A percentile compares a stretch with the other conserved stretches of the same genome.
Evolutionary conservation across 2,888 invertebrate genomes (phyloP).

Genomic region (Parnassius apollo): DNA sequence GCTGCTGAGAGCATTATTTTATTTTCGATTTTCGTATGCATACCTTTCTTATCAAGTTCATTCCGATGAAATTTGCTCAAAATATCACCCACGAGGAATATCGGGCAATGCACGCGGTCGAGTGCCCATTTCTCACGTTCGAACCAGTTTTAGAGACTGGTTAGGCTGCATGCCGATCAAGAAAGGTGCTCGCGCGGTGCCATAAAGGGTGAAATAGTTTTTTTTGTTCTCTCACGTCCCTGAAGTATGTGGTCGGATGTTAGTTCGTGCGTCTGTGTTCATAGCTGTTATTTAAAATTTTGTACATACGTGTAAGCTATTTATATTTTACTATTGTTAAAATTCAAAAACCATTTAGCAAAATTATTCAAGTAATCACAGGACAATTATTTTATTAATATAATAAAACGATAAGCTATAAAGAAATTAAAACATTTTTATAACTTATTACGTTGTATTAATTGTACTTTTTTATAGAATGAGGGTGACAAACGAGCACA

Average conservation of each 20-base stretch:
- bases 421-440: no score
- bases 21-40: neutral
- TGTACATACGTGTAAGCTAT: neutral
- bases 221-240: slow-evolving; percentile 55
- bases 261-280: slow-evolving; percentile 47
- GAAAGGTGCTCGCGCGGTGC: slow-evolving; percentile 69
- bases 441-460: no score
- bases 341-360: no score
- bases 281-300: slow-evolving; percentile 42
- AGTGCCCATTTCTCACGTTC: slow-evolving; percentile 71
- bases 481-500: no score
- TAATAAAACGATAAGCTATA: no score
- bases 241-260: slow-evolving; percentile 53
- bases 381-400: no score
- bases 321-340: no score
- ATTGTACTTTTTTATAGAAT: no score
- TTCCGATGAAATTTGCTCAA: slow-evolving; percentile 44
- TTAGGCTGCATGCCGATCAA: slow-evolving; percentile 67
- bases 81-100: slow-evolving; percentile 51
- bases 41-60: slow-evolving; percentile 22
- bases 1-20: no score
- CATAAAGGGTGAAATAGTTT: slow-evolving; percentile 66
- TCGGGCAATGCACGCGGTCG: slow-evolving; percentile 51
- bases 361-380: no score
- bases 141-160: slow-evolving; percentile 64